These are phyloP conservation scores for Dinoponera quadriceps DNA, from an alignment of 1,140 invertebrate genomes.

Conservation along the genomic window DNA sequence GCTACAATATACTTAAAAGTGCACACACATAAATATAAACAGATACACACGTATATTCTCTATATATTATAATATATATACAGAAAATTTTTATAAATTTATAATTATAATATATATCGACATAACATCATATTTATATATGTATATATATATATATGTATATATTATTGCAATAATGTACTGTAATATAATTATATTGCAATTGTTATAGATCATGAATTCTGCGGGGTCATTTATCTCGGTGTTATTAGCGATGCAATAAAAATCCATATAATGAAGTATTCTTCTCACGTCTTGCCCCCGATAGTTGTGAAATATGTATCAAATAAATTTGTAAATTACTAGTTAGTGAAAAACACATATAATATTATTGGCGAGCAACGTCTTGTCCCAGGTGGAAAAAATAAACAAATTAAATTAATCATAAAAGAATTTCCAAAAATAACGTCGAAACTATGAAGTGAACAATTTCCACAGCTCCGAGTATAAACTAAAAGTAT, in stretches of 20 bases:
- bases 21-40: no score
- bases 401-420: not conserved
- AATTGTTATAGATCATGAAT: constrained; percentile 59
- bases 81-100: no score
- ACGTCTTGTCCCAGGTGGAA: not conserved
- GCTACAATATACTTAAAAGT: not conserved
- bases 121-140: not conserved
- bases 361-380: not conserved
- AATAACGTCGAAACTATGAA: not conserved
- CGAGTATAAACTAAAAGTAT: not conserved
- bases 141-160: no score
- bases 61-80: not conserved
- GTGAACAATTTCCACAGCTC: no score
- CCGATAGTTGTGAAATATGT: not conserved
- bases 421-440: not conserved
- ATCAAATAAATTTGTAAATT: not conserved
- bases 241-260: constrained; percentile 44
- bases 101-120: no score
- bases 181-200: constrained; percentile 44
- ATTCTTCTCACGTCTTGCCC: not conserved
- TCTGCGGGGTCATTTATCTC: constrained; percentile 48
- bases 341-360: not conserved
- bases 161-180: no score
- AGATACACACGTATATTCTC: not conserved
- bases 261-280: not conserved